phyloP scores from a whole-genome alignment of 2,888 invertebrate genomes.

The Apotomis capreana region DNA sequence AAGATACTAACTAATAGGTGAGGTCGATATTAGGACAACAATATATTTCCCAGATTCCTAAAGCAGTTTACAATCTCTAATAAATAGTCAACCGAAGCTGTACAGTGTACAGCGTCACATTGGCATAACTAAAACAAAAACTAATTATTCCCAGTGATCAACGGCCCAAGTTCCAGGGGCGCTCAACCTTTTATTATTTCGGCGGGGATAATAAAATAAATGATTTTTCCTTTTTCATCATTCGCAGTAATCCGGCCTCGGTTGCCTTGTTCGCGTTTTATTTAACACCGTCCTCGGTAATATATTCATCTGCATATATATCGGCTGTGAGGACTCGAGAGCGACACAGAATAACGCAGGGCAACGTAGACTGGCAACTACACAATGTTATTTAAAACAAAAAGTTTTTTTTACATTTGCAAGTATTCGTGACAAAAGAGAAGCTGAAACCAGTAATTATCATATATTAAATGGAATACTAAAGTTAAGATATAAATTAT shows the following conservation, averaged over 20 bases:
- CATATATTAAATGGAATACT: too few relatives aligned
- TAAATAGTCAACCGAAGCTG: neutral
- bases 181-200: slow-evolving; percentile 64
- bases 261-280: slow-evolving; percentile 59
- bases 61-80: slow-evolving; percentile 11
- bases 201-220: slow-evolving; percentile 69
- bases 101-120: slow-evolving; percentile 1
- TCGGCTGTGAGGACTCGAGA: slow-evolving; percentile 52
- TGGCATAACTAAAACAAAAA: slow-evolving; percentile 32
- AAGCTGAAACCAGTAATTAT: too few relatives aligned
- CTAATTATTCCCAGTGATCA: slow-evolving; percentile 54
- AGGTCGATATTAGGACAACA: too few relatives aligned
- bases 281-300: slow-evolving; percentile 64
- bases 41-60: neutral
- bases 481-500: too few relatives aligned
- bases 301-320: slow-evolving; percentile 73
- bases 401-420: too few relatives aligned
- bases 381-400: too few relatives aligned
- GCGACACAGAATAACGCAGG: slow-evolving; percentile 40
- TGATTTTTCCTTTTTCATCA: slow-evolving; percentile 71
- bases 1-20: too few relatives aligned
- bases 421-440: too few relatives aligned
- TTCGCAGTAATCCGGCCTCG: slow-evolving; percentile 56
- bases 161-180: slow-evolving; percentile 53
- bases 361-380: slow-evolving; percentile 14